Base-by-base conservation (phyloP, 2,113 vertebrate species). In the Neomonachus schauinslandi region DNA sequence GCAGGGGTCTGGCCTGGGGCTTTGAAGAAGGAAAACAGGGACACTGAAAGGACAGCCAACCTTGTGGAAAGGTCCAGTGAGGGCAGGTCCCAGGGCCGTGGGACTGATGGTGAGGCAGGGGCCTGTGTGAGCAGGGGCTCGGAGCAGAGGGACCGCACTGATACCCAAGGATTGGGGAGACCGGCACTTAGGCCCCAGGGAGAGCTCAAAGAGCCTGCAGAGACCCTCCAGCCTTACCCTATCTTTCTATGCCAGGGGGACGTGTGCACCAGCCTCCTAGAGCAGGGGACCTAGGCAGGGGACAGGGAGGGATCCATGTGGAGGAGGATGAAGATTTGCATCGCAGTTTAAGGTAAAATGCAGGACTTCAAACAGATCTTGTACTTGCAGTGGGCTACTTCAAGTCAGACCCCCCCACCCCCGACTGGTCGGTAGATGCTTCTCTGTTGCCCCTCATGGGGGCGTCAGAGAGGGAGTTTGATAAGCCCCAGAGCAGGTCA, bases 241-340 rank as follows among this genome's bases (percentile, higher is more conserved):
- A 33, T 46, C 53, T 21, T 59, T 77, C 24, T 77, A 15, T 46
- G 61, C 31, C 7, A 28, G 18, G 33, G 15, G 53, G 36, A 0
- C 42, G 4, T 8, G 10, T 0, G 1, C 15, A 21, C 16, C 42
- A 1, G 89, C 65, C 92, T 61, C 28, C 36, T 11, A 11, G 39
- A 31, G 39, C 33, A 46, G 3, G 7, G 14, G 67, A 28, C n/a
- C 10, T 2, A 24, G 72, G 11, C 5, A 24, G 12, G 53, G 63
- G 33, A 33, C 8, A 0, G 3, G 15, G 26, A 28, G 1, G 67
- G 16, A 6, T 8, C 69, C 1, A 10, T 7, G 26, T 3, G 33
- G 33, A 53, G 63, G 19, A 42, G 21, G 71, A 55, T 15, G 15
- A 61, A 53, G 2, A 14, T 26, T 2, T 4, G 33, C 28, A 4